Conservation (phyloP, 37 sponge, comb jelly and placozoan genomes). For the Chondrilla cf. caribensis region DNA sequence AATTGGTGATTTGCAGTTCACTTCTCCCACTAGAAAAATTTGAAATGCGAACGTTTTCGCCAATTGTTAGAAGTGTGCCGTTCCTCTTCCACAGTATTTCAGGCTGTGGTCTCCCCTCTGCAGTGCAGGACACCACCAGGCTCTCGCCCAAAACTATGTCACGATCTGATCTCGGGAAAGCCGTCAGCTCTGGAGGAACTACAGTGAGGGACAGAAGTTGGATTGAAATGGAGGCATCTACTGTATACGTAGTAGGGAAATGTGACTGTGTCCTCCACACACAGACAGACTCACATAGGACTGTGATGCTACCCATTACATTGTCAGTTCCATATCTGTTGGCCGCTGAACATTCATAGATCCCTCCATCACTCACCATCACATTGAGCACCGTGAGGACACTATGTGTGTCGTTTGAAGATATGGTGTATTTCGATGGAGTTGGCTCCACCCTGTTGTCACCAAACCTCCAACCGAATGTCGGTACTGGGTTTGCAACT, state of each 20-base stretch:
- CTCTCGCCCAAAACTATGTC: not conserved
- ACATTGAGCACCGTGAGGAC: not conserved
- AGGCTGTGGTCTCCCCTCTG: not conserved
- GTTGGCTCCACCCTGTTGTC: not conserved
- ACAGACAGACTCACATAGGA: conserved; percentile 2
- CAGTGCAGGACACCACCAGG: not conserved
- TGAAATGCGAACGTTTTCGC: not conserved
- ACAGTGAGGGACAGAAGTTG: not conserved
- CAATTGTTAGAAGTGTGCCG: not conserved
- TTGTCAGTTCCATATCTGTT: conserved; percentile 6
- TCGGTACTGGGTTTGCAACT: not conserved
- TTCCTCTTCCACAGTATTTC: not conserved
- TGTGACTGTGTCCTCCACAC: no score
- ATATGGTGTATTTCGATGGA: not conserved
- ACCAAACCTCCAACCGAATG: not conserved
- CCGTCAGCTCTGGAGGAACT: not conserved
- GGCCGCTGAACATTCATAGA: not conserved
- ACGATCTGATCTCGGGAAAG: not conserved
- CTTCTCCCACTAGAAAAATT: not conserved
- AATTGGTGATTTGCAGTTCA: not conserved
- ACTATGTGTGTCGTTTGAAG: not conserved
- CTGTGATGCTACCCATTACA: not conserved
- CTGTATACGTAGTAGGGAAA: no score
- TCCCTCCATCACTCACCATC: not conserved
- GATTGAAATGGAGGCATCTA: not conserved